These are phyloP conservation scores for Entosphenus tridentatus DNA, from an alignment of 2,113 vertebrate genomes.

Conservation along the genomic window DNA sequence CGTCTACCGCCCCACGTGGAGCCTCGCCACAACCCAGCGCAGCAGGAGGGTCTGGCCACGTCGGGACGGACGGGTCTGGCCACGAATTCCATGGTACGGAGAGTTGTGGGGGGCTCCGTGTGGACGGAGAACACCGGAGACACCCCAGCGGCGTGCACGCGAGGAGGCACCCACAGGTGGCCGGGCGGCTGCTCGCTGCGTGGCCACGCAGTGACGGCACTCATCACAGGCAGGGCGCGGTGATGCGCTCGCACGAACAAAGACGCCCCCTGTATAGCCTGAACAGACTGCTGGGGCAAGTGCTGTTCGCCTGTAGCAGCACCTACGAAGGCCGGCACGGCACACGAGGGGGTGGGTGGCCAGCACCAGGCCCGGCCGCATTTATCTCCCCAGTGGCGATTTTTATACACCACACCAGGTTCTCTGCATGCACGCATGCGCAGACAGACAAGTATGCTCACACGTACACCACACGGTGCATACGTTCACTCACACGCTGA, in stretches of 20 bases:
- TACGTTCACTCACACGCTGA: neutral
- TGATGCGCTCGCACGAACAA: neutral
- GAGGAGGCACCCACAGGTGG: no score
- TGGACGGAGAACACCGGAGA: no score
- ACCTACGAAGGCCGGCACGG: neutral
- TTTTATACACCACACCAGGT: neutral
- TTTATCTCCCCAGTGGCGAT: neutral
- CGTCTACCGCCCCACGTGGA: no score
- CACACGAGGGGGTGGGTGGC: neutral
- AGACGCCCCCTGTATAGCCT: neutral
- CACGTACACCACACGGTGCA: neutral
- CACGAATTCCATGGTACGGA: no score
- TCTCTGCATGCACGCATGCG: neutral
- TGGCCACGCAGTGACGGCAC: no score
- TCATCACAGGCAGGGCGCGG: neutral
- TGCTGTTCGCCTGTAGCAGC: neutral
- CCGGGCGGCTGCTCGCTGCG: no score
- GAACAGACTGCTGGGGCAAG: neutral
- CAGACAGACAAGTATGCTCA: neutral
- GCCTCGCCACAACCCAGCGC: no score
- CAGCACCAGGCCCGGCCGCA: neutral
- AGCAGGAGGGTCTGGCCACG: no score
- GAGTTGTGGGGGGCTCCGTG: no score
- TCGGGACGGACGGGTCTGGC: no score
- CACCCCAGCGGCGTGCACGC: no score